Conservation (phyloP, 2,797 vertebrate genomes). For the Bufotes viridis region DNA sequence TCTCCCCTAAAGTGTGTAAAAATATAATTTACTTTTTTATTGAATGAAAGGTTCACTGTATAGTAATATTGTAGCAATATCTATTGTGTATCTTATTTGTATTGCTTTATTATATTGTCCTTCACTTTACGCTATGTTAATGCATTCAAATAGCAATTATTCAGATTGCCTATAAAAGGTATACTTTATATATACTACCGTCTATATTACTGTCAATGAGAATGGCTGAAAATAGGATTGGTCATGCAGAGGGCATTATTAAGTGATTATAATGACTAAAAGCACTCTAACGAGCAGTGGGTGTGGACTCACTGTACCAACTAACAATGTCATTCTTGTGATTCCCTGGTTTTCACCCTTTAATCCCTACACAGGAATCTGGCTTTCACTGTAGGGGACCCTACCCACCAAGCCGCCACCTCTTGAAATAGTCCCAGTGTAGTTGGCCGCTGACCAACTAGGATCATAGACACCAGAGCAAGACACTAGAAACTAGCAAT, state of each 20-base stretch:
- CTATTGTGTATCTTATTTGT: neutral
- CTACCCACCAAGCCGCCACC: too few species aligned
- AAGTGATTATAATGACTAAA: neutral
- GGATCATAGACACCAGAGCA: too few species aligned
- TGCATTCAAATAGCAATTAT: neutral
- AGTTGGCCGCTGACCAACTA: too few species aligned
- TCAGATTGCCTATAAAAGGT: neutral
- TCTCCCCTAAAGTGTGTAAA: neutral
- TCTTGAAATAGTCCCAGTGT: too few species aligned
- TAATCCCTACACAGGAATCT: too few species aligned
- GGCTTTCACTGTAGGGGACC: too few species aligned
- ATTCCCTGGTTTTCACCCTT: too few species aligned
- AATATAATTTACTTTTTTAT: constrained; percentile 8
- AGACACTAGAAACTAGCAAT: too few species aligned
- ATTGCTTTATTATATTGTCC: neutral
- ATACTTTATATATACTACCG: neutral
- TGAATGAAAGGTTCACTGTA: neutral
- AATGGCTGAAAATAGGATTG: neutral
- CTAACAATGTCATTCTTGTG: too few species aligned
- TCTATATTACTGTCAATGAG: neutral
- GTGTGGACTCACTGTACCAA: too few species aligned
- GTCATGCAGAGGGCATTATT: neutral
- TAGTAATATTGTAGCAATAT: neutral
- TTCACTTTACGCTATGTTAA: neutral
- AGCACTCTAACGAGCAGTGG: too few species aligned